Base-by-base conservation (phyloP, 2,888 invertebrate species). In the Hemistola chrysoprasaria region DNA sequence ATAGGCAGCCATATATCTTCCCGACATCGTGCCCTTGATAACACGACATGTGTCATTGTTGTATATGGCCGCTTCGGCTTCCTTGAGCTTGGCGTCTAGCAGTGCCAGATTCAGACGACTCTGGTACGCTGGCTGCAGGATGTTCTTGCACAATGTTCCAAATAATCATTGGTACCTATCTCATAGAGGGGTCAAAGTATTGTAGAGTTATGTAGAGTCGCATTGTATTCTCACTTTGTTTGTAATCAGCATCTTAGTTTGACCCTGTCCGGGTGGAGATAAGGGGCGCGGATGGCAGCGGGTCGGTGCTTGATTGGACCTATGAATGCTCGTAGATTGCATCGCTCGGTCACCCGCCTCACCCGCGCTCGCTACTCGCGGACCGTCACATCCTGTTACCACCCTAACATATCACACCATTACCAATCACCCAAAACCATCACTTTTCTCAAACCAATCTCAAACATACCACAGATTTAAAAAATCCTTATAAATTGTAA, bases 281-380 rank as follows among this genome's bases (percentile, higher is more conserved):
- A 72, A 72, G 73, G 75, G 70, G 69, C 59, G 69, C 74, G 81
- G 74, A 78, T 66, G 75, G 81, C 66, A 73, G 75, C 69, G 79
- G 77, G 76, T 72, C 72, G 81, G 74, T 80, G 78, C 82, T 87
- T 88, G 87, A 88, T 88, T 88, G 87, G 81, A 80, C 74, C 78
- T 83, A 85, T 87, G 86, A 87, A 87, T 87, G 82, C 77, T 78
- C 80, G 81, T 82, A 87, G 85, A 85, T 85, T 83, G 84, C 82
- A 82, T 67, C 71, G 66, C 64, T 57, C 53, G 56, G 56, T 22
- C 22, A 11, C 11, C n/a, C 8, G 8, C 8, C 24, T 4, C 24
- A 8, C 23, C n/a, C 23, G 24, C 24, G 24, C 43, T 50, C 50
- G 45, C 58, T 58, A 53, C 50, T 53, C 61, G 59, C 59, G 50